A percentile compares a stretch with the other conserved stretches of the same genome.
Evolutionary conservation across 2,113 vertebrate species (phyloP).

Genomic region (Nycticebus coucang): DNA sequence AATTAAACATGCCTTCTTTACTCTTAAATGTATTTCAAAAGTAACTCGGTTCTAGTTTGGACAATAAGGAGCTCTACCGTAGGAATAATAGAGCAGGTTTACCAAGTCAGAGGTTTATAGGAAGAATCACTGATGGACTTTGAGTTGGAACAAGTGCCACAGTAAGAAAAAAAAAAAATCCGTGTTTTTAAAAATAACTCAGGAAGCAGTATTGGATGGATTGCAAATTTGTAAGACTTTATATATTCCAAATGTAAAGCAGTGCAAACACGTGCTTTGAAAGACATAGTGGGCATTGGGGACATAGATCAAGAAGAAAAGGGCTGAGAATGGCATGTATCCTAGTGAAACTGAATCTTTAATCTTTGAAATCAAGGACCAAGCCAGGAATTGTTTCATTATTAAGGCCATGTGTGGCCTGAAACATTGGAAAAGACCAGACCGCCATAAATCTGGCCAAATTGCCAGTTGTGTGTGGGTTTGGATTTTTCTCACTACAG

Average conservation of each 20-base stretch:
- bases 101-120: neutral
- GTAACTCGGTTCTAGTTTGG: neutral
- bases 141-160: neutral
- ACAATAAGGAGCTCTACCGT: neutral
- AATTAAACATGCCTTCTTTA: neutral
- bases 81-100: neutral
- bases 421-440: slow-evolving; percentile 52
- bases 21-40: neutral
- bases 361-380: slow-evolving; percentile 62
- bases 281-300: neutral
- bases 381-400: slow-evolving; percentile 68
- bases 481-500: slow-evolving; percentile 58
- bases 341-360: slow-evolving; percentile 32
- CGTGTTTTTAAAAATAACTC: slow-evolving; percentile 23
- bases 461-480: slow-evolving; percentile 42
- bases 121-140: neutral
- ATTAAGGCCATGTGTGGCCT: slow-evolving; percentile 72
- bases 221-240: slow-evolving; percentile 38
- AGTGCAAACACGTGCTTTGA: neutral
- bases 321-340: slow-evolving; percentile 4
- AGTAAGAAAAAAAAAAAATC: neutral
- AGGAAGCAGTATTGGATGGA: neutral
- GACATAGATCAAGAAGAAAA: slow-evolving; percentile 16
- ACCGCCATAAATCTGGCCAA: slow-evolving; percentile 49
- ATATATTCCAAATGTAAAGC: slow-evolving; percentile 50